Evolutionary conservation across 2,797 vertebrate species (phyloP).

Genomic region (Hemitrygon akajei): DNA sequence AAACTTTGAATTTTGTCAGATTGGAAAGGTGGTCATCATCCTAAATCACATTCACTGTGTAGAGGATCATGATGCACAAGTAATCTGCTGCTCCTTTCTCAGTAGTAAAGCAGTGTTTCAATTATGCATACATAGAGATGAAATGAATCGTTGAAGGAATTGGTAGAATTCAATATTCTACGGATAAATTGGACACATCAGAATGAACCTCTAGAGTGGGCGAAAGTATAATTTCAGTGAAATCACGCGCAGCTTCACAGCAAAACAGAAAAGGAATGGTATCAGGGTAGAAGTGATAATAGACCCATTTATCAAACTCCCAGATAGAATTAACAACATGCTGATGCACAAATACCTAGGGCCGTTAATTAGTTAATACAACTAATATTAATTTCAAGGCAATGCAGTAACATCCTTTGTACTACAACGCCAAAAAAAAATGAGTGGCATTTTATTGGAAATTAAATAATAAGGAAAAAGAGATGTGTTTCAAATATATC

Average conservation of each 20-base stretch:
- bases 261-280: neutral
- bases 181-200: conserved; percentile 5
- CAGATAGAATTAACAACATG: neutral
- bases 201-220: neutral
- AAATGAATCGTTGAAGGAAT: neutral
- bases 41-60: neutral
- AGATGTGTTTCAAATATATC: neutral
- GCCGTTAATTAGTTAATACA: neutral
- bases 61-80: neutral
- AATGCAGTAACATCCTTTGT: neutral
- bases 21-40: neutral
- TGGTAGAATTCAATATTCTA: conserved; percentile 12
- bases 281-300: neutral
- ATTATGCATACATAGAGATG: neutral
- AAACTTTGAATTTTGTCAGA: neutral
- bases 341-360: neutral
- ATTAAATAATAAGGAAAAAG: neutral
- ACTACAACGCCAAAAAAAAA: neutral
- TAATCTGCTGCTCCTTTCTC: neutral
- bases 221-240: neutral
- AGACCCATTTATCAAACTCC: neutral
- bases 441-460: neutral
- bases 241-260: neutral
- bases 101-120: neutral
- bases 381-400: neutral